Percentiles rank a stretch among this genome's conserved stretches.
phyloP scores from a whole-genome alignment of 2,113 vertebrate species.

The Pachycephala philippinensis region DNA sequence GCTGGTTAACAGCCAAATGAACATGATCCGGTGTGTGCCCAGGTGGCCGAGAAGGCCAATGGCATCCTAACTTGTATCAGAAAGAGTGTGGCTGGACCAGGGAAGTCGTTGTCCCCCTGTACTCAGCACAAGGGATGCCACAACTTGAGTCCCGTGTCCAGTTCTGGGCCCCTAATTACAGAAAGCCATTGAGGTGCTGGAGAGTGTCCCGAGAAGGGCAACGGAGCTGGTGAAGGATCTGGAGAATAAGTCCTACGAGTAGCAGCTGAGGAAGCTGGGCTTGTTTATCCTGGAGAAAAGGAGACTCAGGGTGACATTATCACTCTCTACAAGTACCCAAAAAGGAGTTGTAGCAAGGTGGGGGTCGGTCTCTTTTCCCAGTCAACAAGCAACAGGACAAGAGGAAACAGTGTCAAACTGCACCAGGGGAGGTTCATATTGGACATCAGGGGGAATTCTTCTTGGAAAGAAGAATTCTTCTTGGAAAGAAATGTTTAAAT shows the following conservation, averaged over 20 bases:
- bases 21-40: fast-evolving
- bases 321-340: neutral
- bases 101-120: neutral
- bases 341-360: neutral
- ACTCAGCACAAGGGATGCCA: neutral
- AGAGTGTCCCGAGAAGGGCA: neutral
- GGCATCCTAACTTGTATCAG: neutral
- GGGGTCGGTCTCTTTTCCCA: fast-evolving
- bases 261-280: neutral
- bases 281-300: neutral
- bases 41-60: neutral
- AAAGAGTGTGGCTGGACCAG: neutral
- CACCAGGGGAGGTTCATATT: neutral
- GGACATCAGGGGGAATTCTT: neutral
- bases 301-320: no score
- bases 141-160: neutral
- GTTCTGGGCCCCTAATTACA: neutral
- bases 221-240: neutral
- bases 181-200: neutral
- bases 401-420: fast-evolving
- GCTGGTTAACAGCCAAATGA: neutral
- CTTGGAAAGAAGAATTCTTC: neutral
- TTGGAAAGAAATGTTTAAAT: no score
- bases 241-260: neutral
- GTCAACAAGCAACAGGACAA: neutral